phyloP scores from a whole-genome alignment of 1,140 invertebrate species.

The Pemphigus obesinymphae region DNA sequence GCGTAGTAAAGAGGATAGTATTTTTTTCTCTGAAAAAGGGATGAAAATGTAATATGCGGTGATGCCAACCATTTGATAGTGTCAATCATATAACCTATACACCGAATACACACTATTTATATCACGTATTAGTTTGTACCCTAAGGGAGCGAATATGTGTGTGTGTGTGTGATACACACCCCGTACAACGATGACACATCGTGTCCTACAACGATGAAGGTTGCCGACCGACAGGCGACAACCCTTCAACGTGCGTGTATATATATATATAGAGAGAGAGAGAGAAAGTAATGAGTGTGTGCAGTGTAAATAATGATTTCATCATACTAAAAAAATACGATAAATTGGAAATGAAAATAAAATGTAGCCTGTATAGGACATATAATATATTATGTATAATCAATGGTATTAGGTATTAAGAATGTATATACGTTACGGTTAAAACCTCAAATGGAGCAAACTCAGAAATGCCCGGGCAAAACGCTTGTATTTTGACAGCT shows the following conservation, averaged over 20 bases:
- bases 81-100: conserved; percentile 16
- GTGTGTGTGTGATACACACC: not conserved
- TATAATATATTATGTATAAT: too few species aligned
- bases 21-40: conserved; percentile 3
- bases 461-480: too few species aligned
- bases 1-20: not conserved
- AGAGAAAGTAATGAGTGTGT: too few species aligned
- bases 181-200: not conserved
- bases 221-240: not conserved
- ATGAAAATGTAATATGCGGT: conserved; percentile 4
- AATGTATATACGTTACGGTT: too few species aligned
- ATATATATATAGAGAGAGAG: too few species aligned
- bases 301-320: not conserved
- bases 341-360: not conserved
- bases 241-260: not conserved
- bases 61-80: conserved; percentile 24
- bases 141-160: not conserved
- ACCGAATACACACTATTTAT: too few species aligned
- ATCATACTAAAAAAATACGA: not conserved
- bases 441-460: too few species aligned
- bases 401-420: too few species aligned
- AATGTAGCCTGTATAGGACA: too few species aligned
- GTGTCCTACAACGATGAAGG: not conserved
- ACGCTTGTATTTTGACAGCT: too few species aligned
- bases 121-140: not conserved